Percentiles rank a stretch among this genome's conserved stretches.
These are phyloP conservation scores for Centropristis striata DNA, from an alignment of 2,113 vertebrate species.

Conservation along the genomic window DNA sequence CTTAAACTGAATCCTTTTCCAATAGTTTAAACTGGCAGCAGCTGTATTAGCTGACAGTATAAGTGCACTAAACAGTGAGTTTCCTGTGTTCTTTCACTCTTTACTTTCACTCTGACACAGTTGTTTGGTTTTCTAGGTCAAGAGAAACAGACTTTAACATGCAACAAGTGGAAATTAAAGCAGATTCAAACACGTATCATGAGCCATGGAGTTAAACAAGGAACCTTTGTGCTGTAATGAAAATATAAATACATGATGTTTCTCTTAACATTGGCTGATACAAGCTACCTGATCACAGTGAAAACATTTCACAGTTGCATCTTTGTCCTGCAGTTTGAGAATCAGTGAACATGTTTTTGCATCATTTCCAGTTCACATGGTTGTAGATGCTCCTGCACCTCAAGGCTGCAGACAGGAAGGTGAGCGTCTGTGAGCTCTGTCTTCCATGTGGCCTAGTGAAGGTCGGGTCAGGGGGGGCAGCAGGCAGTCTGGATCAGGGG, in stretches of 20 bases:
- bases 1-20: no score
- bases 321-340: background rate
- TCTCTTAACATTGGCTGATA: background rate
- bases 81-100: background rate
- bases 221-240: background rate
- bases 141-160: background rate
- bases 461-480: slow-evolving; percentile 79
- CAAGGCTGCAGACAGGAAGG: slow-evolving; percentile 50
- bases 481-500: slow-evolving; percentile 56
- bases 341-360: background rate
- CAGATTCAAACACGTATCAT: background rate
- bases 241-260: background rate
- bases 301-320: background rate
- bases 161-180: background rate
- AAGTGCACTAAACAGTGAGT: no score
- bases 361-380: background rate
- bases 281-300: background rate
- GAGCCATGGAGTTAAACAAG: background rate
- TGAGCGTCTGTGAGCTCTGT: slow-evolving; percentile 37
- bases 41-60: background rate
- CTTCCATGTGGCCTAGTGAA: slow-evolving; percentile 60
- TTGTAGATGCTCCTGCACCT: slow-evolving; percentile 15
- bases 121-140: background rate
- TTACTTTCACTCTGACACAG: background rate
- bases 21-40: background rate